These are phyloP conservation scores for Oceanodroma leucorhoa DNA, from an alignment of 2,797 vertebrate species.

Conservation along the genomic window DNA sequence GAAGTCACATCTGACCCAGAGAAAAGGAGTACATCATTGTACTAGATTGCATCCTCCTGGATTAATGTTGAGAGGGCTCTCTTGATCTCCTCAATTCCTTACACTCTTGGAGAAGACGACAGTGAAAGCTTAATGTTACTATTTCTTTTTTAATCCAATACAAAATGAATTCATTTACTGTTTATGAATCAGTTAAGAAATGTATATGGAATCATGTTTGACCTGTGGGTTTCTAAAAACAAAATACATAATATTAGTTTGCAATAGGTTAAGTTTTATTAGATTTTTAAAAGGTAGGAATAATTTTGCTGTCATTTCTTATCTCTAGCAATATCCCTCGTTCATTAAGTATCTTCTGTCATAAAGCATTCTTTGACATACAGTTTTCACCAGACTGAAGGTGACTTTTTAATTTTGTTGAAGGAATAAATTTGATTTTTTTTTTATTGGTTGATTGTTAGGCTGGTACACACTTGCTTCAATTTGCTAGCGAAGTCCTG, in stretches of 20 bases:
- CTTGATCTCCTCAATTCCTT: background rate
- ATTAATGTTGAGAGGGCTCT: background rate
- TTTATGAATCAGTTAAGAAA: background rate
- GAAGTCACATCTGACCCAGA: background rate
- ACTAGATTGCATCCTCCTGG: background rate
- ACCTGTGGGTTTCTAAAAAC: background rate
- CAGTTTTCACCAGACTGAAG: background rate
- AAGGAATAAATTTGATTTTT: background rate
- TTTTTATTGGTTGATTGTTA: background rate
- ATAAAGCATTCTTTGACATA: background rate
- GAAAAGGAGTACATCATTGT: background rate
- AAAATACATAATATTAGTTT: background rate
- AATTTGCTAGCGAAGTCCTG: background rate
- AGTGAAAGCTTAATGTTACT: background rate
- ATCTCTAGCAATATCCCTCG: background rate
- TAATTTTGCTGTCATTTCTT: background rate
- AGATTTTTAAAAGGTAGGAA: background rate
- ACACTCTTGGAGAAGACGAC: background rate
- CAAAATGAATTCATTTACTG: background rate
- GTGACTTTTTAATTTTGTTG: background rate
- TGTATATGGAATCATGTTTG: background rate
- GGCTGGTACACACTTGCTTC: background rate
- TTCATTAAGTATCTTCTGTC: background rate
- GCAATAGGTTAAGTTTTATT: background rate
- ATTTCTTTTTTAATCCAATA: background rate